Conservation (phyloP, 2,113 vertebrate genomes). For the Zosterops japonicus region DNA sequence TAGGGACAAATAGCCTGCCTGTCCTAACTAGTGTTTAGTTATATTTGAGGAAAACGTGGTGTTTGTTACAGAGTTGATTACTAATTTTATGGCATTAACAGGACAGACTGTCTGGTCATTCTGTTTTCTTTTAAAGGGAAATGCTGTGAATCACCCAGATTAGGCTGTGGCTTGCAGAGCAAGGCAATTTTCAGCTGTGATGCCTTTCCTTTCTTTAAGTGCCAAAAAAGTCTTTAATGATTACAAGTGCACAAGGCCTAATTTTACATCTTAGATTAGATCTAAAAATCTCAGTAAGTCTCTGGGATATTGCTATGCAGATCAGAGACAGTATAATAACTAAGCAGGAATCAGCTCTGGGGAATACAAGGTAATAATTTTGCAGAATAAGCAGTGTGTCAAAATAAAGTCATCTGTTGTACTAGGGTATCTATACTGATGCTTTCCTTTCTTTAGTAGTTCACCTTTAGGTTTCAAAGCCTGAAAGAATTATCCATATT, state of each 20-base stretch:
- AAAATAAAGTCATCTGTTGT: neutral
- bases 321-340: neutral
- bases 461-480: neutral
- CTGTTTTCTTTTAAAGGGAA: neutral
- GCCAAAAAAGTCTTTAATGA: neutral
- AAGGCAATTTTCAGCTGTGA: neutral
- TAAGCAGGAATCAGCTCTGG: neutral
- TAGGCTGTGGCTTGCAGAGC: neutral
- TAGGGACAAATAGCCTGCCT: neutral
- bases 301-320: neutral
- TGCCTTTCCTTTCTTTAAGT: neutral
- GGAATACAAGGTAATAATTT: neutral
- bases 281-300: neutral
- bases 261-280: neutral
- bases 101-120: neutral
- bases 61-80: neutral
- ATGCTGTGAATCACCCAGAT: neutral
- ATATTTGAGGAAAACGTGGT: neutral
- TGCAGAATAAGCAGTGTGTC: neutral
- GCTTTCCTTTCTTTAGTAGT: neutral
- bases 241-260: neutral
- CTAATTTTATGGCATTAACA: neutral
- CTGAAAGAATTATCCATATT: neutral
- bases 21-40: neutral
- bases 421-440: neutral